Evolutionary conservation across 2,888 invertebrate genomes (phyloP).

Genomic region (Troglohyphantes excavatus): DNA sequence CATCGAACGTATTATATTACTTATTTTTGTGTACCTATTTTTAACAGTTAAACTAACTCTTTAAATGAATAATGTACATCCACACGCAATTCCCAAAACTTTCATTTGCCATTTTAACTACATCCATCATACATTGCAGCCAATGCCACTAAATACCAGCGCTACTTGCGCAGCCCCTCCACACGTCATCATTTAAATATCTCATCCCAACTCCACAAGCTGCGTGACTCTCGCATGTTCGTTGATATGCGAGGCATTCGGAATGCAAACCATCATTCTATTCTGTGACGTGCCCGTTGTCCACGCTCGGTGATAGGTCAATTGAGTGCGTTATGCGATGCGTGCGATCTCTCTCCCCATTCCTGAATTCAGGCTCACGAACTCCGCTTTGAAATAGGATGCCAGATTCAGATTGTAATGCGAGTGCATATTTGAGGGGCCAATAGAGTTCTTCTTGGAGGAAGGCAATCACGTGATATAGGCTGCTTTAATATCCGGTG

Average conservation of each 20-base stretch:
- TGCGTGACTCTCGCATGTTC: constrained; percentile 33
- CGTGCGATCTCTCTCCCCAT: not conserved
- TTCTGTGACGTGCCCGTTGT: not conserved
- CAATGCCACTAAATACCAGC: not conserved
- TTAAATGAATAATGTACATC: not conserved
- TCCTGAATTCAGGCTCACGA: not conserved
- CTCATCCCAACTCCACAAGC: constrained; percentile 24
- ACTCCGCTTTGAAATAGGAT: not conserved
- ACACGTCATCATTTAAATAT: constrained; percentile 44
- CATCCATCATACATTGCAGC: not conserved
- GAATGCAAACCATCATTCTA: constrained; percentile 17
- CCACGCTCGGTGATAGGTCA: not conserved
- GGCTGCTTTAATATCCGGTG: too few relatives aligned
- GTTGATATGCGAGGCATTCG: constrained; percentile 12
- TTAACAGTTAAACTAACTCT: not conserved
- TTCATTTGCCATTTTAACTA: not conserved
- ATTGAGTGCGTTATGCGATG: not conserved
- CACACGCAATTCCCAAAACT: too few relatives aligned
- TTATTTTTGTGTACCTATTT: too few relatives aligned
- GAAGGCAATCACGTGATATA: too few relatives aligned
- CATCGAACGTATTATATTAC: too few relatives aligned
- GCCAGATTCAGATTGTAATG: not conserved
- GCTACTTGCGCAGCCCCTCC: not conserved
- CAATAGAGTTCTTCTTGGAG: too few relatives aligned
- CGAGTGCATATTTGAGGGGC: not conserved